phyloP scores from a whole-genome alignment of 1,140 invertebrate genomes.

The honey bee (Apis mellifera) region DNA sequence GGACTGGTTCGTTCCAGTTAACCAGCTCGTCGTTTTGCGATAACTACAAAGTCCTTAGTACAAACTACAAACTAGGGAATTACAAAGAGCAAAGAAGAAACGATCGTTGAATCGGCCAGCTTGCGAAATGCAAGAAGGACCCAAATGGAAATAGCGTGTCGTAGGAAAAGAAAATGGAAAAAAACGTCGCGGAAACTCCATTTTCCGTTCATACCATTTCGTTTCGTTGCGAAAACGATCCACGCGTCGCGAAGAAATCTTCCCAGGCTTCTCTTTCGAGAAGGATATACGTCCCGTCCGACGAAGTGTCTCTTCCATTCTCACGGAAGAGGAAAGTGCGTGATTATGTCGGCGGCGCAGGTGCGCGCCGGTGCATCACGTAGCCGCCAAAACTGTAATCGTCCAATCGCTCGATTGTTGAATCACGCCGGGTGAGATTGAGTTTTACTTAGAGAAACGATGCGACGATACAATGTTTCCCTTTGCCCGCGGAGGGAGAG shows the following conservation, averaged over 20 bases:
- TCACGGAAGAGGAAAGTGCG: constrained; percentile 69
- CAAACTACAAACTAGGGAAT: too few relatives aligned
- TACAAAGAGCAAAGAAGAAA: too few relatives aligned
- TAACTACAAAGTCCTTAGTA: too few relatives aligned
- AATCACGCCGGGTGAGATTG: constrained; percentile 34
- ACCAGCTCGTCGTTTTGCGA: too few relatives aligned
- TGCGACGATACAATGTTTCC: background rate
- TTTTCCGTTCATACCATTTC: constrained; percentile 17
- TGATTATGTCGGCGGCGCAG: constrained; percentile 47
- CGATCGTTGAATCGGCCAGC: background rate
- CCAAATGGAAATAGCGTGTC: constrained; percentile 20
- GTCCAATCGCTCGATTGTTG: constrained; percentile 35
- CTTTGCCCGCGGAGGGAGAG: background rate
- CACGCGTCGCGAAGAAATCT: constrained; percentile 26
- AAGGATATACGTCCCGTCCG: constrained; percentile 58
- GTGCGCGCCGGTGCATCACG: constrained; percentile 47
- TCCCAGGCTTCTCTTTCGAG: constrained; percentile 36
- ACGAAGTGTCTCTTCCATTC: constrained; percentile 65
- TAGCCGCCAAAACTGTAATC: constrained; percentile 51
- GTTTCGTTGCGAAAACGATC: constrained; percentile 38
- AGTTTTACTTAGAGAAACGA: constrained; percentile 25
- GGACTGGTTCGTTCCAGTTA: too few relatives aligned
- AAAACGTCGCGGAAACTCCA: constrained; percentile 28
- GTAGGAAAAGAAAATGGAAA: background rate
- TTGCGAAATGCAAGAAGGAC: background rate